Evolutionary conservation across 2,113 vertebrate genomes (phyloP), one percentile per base, ranked within the genome.

Genomic region (Phycodurus eques): DNA sequence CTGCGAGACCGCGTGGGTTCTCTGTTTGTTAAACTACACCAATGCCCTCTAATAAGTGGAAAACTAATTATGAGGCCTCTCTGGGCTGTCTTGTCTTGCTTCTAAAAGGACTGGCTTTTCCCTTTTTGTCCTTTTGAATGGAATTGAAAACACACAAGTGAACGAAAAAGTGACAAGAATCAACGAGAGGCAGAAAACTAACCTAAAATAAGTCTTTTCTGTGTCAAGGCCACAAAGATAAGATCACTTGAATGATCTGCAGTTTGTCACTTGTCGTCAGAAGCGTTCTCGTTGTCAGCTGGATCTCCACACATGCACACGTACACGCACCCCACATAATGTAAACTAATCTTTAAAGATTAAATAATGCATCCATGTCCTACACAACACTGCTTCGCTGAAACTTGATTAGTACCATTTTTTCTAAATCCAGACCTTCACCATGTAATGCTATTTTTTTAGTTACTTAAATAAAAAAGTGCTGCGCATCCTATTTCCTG

Each of bases 1-100:
- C 91, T 87, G 87, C 83, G 79, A 83, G 89, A 56, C 88, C 66
- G 79, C 56, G 80, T 57, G 70, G 77, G 61, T 82, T 80, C 87
- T 85, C 79, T 69, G 84, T 73, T 73, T 80, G 78, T 87, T 78
- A 86, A 90, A 87, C 72, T 60, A 78, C 83, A 91, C 89, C 86
- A 95, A 96, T 95, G 95, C 94, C 95, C 93, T 92, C 90, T 89
- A 93, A 90, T 90, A 93, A 88, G 80, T 69, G 67, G 13, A 49
- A 62, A 73, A 73, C 60, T 63, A 83, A 9, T 11, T 74, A 83
- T 91, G 87, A 92, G 86, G 90, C 87, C 89, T 79, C 80, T 91
- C 85, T 87, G 81, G 78, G 80, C 80, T 85, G 53, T 81, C 33
- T 7, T 78, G 70, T 51, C n/a, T 72, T 64, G 31, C 44, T 77